Evolutionary conservation across 2,797 vertebrate genomes (phyloP).

Genomic region (Sylvia borin): DNA sequence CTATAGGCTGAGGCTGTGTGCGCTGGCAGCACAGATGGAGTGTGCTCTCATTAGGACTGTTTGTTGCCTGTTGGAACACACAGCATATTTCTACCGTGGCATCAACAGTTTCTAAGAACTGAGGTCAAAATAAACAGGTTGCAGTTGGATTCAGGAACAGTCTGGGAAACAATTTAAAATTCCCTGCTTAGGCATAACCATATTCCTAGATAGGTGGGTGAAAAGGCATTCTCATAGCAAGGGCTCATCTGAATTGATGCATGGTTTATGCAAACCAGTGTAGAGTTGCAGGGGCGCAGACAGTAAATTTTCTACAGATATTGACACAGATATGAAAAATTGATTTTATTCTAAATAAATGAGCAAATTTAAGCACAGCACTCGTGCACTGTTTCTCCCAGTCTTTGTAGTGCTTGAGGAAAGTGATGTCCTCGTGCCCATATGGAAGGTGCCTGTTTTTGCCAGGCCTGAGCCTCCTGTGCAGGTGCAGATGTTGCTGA

Average conservation of each 20-base stretch:
- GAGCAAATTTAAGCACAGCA: neutral
- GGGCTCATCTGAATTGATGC: neutral
- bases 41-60: constrained; percentile 69
- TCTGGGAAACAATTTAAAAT: constrained; percentile 9
- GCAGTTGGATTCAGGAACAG: constrained; percentile 48
- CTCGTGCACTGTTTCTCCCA: neutral
- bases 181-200: neutral
- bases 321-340: neutral
- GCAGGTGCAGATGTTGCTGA: neutral
- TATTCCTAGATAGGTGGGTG: neutral
- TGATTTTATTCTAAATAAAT: neutral
- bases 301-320: neutral
- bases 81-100: constrained; percentile 69
- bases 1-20: constrained; percentile 65
- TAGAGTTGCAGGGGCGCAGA: neutral
- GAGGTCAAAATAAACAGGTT: constrained; percentile 76
- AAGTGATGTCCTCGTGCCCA: fast-evolving
- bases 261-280: neutral
- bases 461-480: neutral
- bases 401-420: neutral
- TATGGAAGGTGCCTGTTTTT: neutral
- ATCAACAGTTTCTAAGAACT: constrained; percentile 70
- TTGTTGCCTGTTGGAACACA: constrained; percentile 72
- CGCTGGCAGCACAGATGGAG: constrained; percentile 75
- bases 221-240: neutral